phyloP scores from a whole-genome alignment of 1,140 invertebrate species.

The Coptotermes formosanus region DNA sequence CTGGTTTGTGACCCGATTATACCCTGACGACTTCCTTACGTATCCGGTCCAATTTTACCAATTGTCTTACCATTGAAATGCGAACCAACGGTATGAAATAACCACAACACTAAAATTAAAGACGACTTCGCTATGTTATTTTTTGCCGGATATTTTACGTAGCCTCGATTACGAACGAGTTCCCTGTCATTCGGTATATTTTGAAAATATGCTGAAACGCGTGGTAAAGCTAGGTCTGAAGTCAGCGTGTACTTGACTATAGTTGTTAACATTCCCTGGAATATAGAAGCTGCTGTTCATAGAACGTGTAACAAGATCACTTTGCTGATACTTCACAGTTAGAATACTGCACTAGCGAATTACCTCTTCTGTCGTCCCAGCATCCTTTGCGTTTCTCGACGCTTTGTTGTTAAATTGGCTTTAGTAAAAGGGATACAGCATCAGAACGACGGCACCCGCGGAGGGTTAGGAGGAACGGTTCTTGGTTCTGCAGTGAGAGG shows the following conservation, averaged over 20 bases:
- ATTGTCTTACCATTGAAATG: too few species aligned
- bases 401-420: slow-evolving; percentile 16
- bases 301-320: slow-evolving; percentile 18
- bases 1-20: too few species aligned
- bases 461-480: not conserved
- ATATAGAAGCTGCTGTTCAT: not conserved
- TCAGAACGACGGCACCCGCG: not conserved
- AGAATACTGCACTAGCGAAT: slow-evolving; percentile 15
- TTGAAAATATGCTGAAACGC: too few species aligned
- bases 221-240: not conserved
- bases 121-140: too few species aligned
- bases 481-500: not conserved
- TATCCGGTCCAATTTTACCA: too few species aligned
- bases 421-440: slow-evolving; percentile 18
- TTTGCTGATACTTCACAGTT: slow-evolving; percentile 16
- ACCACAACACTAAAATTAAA: too few species aligned
- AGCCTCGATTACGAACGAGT: too few species aligned
- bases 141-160: too few species aligned
- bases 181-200: too few species aligned
- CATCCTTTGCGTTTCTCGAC: not conserved
- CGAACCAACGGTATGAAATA: too few species aligned
- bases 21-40: too few species aligned
- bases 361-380: not conserved
- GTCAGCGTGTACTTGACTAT: not conserved
- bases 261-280: not conserved